These are phyloP conservation scores for Serrognathus titanus DNA, from an alignment of 2,888 invertebrate species.

Conservation along the genomic window DNA sequence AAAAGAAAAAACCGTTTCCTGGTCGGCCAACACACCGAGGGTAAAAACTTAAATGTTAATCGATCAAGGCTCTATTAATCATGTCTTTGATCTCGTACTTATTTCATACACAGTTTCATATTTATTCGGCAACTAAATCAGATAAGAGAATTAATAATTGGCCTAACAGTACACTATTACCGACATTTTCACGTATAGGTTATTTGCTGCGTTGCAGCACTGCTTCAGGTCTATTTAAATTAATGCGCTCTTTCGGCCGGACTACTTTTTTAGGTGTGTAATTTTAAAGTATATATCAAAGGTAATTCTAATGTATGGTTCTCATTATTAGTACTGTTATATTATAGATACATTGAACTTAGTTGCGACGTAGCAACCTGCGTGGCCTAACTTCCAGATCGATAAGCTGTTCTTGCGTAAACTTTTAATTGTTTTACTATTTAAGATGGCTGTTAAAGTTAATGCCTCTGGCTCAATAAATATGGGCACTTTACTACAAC, in stretches of 20 bases:
- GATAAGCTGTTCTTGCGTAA: too few species aligned
- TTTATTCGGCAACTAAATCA: slow-evolving; percentile 25
- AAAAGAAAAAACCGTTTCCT: background rate
- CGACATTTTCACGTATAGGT: slow-evolving; percentile 20
- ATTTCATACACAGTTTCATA: background rate
- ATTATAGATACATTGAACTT: slow-evolving; percentile 20
- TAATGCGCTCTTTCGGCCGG: slow-evolving; percentile 23
- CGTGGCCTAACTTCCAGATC: too few species aligned
- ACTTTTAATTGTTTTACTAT: too few species aligned
- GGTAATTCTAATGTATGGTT: slow-evolving; percentile 25
- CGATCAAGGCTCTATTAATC: too few species aligned
- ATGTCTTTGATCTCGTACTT: background rate
- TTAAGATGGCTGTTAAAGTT: too few species aligned
- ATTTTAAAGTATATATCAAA: slow-evolving; percentile 23
- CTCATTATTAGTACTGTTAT: slow-evolving; percentile 21
- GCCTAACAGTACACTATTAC: slow-evolving; percentile 26
- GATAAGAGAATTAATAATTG: slow-evolving; percentile 28
- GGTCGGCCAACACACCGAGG: background rate
- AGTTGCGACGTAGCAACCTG: background rate
- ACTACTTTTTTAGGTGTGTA: slow-evolving; percentile 24
- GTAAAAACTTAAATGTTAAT: background rate
- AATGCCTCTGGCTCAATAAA: too few species aligned
- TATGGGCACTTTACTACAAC: too few species aligned
- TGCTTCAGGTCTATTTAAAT: slow-evolving; percentile 28
- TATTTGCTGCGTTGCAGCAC: slow-evolving; percentile 21